Base-by-base conservation (phyloP, 2,797 vertebrate genomes). In the Anabas testudineus region DNA sequence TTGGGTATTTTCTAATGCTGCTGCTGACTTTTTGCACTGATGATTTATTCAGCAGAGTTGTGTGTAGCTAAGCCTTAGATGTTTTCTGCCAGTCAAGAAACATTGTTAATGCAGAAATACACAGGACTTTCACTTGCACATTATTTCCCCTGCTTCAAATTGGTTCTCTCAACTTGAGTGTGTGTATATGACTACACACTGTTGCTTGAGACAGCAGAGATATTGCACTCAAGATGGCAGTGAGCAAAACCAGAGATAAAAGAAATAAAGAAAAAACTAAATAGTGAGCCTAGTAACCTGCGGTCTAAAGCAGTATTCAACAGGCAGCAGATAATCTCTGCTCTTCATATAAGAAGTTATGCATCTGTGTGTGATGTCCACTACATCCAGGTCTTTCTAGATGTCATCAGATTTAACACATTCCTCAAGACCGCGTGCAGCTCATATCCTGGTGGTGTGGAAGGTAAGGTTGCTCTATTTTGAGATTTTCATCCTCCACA, bases 401-500 rank as follows among this genome's bases (percentile, higher is more conserved):
- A 43, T 4, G 19, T 59, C 53, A 62, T 58, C 53, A 71, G 57
- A 66, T 67, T 74, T 52, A 70, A 68, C 2, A 28, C 10, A 7
- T n/a, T 21, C 6, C 65, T 59, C 21, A 1, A 45, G 64, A 67
- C 5, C 3, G 3, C 43, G 36, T 8, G 2, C 36, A 18, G 56
- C 56, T 74, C 66, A 52, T 18, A 59, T 72, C 58, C 70, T 19
- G 28, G 10, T 21, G 5, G 37, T 2, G n/a, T 10, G 10, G 41
- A 69, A 61, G 46, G 71, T 42, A 39, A 79, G 68, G 68, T 41
- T 2, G 26, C 56, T 78, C 59, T 82, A 68, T 71, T 85, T 58
- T 69, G 14, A 79, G 62, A 36, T 7, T 78, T 73, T 66, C 65
- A 61, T 78, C 71, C 70, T 68, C 56, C n/a, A 51, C 30, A 58